These are phyloP conservation scores for Nicator chloris DNA, from an alignment of 2,113 vertebrate genomes.

Conservation along the genomic window DNA sequence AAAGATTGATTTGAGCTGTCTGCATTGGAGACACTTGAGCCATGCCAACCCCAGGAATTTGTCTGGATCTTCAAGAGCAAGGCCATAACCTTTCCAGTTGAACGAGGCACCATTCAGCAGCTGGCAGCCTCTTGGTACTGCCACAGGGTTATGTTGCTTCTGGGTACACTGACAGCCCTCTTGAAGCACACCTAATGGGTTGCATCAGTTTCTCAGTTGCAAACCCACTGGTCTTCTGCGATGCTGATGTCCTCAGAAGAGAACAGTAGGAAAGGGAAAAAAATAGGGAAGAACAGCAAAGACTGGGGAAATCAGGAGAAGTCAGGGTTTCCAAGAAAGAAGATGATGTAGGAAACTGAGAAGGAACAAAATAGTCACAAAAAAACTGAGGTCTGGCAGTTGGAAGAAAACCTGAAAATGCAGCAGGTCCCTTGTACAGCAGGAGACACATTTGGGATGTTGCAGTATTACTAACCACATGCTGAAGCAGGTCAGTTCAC, in stretches of 20 bases:
- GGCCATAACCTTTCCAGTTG: neutral
- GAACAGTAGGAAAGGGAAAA: neutral
- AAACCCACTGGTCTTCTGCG: neutral
- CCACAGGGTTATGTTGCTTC: neutral
- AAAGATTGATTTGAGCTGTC: neutral
- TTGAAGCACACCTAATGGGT: neutral
- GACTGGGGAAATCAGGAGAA: neutral
- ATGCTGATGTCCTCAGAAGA: neutral
- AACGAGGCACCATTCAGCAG: neutral
- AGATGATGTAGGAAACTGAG: neutral
- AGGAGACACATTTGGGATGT: neutral
- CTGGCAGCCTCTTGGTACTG: neutral
- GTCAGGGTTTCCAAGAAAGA: neutral
- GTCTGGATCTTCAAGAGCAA: neutral
- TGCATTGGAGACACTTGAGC: neutral
- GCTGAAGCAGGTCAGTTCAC: neutral
- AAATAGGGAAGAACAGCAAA: neutral
- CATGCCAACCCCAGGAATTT: neutral
- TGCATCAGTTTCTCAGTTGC: neutral
- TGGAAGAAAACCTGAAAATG: neutral
- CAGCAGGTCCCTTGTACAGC: neutral
- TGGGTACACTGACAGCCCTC: neutral
- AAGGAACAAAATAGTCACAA: neutral
- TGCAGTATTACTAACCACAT: neutral
- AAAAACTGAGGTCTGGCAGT: neutral